phyloP scores from a whole-genome alignment of 2,888 invertebrate genomes.

The Desoria tigrina region DNA sequence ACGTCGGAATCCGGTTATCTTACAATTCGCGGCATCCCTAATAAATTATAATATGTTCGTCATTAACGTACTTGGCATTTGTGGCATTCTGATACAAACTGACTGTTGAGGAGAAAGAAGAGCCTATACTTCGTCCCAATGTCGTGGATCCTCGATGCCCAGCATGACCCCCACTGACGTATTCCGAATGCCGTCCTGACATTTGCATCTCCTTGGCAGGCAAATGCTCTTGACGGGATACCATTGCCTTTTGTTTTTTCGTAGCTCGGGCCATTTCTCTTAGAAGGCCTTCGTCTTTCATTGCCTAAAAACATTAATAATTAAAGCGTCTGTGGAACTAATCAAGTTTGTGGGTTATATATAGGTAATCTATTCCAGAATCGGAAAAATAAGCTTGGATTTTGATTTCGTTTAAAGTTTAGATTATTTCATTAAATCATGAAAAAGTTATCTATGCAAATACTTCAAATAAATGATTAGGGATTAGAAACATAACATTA shows the following conservation, averaged over 20 bases:
- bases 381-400: no score
- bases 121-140: conserved; percentile 32
- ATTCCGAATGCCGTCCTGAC: conserved; percentile 5
- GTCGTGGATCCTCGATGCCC: conserved; percentile 16
- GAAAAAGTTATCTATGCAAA: no score
- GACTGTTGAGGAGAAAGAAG: conserved; percentile 43
- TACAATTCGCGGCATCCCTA: no score
- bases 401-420: no score
- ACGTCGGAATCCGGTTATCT: background rate
- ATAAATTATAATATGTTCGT: background rate
- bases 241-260: conserved; percentile 36
- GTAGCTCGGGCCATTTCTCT: conserved; percentile 42
- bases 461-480: no score
- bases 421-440: no score
- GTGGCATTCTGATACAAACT: conserved; percentile 41
- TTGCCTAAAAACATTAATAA: conserved; percentile 22
- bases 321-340: background rate
- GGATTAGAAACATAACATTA: no score
- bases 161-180: conserved; percentile 7
- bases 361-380: no score
- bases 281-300: conserved; percentile 38
- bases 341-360: no score
- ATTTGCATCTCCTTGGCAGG: conserved; percentile 18
- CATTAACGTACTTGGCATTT: conserved; percentile 25
- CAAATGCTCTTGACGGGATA: background rate